phyloP scores from a whole-genome alignment of 2,797 vertebrate species.

The Micropoecilia bifurca region DNA sequence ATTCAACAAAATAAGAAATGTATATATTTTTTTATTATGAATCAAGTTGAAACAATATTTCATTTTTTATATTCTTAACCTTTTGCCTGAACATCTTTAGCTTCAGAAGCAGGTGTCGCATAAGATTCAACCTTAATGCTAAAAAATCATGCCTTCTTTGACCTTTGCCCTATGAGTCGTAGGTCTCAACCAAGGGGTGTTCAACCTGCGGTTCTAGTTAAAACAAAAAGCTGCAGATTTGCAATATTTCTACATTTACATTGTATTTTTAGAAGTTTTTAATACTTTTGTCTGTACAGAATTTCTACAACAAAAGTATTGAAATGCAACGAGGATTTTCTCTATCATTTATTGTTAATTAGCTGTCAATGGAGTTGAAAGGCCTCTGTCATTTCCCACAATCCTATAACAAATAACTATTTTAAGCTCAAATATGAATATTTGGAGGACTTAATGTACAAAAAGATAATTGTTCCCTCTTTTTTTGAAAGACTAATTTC shows the following conservation, averaged over 20 bases:
- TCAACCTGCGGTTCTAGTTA: not conserved
- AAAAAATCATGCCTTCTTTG: not conserved
- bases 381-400: not conserved
- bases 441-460: no score
- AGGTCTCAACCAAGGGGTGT: not conserved
- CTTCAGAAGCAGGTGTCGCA: not conserved
- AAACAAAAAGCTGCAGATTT: not conserved
- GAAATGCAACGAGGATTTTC: not conserved
- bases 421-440: not conserved
- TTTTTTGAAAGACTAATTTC: no score
- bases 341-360: no score
- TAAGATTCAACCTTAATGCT: not conserved
- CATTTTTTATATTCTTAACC: not conserved
- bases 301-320: not conserved
- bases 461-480: no score
- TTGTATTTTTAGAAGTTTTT: no score
- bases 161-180: not conserved
- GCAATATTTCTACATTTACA: no score
- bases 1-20: not conserved
- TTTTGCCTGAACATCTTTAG: not conserved
- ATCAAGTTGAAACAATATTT: not conserved
- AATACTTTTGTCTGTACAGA: not conserved
- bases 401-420: not conserved
- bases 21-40: not conserved
- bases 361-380: not conserved